These are phyloP conservation scores for Lasiurus borealis DNA, from an alignment of 2,113 vertebrate genomes.

Conservation along the genomic window DNA sequence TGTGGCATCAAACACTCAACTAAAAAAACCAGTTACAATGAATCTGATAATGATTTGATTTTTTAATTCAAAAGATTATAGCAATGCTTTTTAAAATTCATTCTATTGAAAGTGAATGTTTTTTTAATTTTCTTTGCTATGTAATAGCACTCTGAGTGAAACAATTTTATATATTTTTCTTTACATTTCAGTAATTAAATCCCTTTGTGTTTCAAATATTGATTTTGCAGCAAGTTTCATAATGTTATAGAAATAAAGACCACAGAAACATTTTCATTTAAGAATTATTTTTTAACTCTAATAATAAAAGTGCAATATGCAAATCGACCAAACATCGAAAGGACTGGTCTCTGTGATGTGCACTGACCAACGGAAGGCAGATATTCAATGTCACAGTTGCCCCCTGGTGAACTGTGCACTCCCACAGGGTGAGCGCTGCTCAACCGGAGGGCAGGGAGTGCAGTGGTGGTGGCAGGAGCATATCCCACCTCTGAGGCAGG, in stretches of 20 bases:
- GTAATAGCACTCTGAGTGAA: background rate
- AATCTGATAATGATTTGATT: background rate
- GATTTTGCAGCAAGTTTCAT: background rate
- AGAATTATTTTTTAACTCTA: background rate
- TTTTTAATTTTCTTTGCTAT: background rate
- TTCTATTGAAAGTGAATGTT: background rate
- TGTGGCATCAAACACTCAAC: background rate
- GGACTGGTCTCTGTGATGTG: too few species aligned
- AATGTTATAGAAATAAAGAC: background rate
- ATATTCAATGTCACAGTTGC: too few species aligned
- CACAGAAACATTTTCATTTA: background rate
- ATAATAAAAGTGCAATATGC: background rate
- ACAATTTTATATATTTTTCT: background rate
- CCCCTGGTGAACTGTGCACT: too few species aligned
- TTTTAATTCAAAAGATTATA: background rate
- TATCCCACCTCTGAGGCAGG: too few species aligned
- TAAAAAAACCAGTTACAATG: background rate
- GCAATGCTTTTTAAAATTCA: background rate
- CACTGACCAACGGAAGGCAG: too few species aligned
- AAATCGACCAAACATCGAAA: too few species aligned
- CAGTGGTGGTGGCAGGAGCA: too few species aligned
- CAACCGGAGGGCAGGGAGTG: too few species aligned
- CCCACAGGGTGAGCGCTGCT: too few species aligned
- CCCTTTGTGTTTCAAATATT: background rate
- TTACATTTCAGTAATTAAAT: background rate